A percentile compares a stretch with the other conserved stretches of the same genome.
Conservation (phyloP, 2,113 vertebrate genomes). For the Meriones unguiculatus region DNA sequence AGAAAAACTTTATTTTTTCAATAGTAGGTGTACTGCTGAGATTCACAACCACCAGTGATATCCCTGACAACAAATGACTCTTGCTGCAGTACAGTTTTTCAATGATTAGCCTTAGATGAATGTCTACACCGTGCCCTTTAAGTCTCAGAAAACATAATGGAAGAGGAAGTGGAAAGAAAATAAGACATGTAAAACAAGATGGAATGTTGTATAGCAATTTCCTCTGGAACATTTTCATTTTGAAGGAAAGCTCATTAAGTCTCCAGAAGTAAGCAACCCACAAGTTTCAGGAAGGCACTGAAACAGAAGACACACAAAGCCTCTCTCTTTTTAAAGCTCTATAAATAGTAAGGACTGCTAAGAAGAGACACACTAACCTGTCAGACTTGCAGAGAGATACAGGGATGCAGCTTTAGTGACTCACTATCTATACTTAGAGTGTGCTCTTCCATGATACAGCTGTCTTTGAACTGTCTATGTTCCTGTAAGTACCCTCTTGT, state of each 20-base stretch:
- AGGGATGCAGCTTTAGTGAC: not conserved
- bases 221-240: not conserved
- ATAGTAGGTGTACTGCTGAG: not conserved
- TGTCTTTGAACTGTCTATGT: not conserved
- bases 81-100: not conserved
- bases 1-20: not conserved
- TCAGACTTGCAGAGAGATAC: not conserved
- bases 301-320: not conserved
- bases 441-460: not conserved
- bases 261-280: not conserved
- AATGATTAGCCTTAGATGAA: not conserved
- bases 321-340: not conserved
- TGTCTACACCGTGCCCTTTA: not conserved
- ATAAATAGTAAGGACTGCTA: not conserved
- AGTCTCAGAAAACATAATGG: no score
- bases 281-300: not conserved
- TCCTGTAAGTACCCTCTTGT: no score
- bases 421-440: not conserved
- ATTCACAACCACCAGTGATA: not conserved
- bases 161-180: not conserved
- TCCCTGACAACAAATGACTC: not conserved
- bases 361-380: not conserved
- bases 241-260: not conserved
- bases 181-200: not conserved
- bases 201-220: not conserved